Conservation (phyloP, 1,140 invertebrate genomes). For the Dufourea novaeangliae region DNA sequence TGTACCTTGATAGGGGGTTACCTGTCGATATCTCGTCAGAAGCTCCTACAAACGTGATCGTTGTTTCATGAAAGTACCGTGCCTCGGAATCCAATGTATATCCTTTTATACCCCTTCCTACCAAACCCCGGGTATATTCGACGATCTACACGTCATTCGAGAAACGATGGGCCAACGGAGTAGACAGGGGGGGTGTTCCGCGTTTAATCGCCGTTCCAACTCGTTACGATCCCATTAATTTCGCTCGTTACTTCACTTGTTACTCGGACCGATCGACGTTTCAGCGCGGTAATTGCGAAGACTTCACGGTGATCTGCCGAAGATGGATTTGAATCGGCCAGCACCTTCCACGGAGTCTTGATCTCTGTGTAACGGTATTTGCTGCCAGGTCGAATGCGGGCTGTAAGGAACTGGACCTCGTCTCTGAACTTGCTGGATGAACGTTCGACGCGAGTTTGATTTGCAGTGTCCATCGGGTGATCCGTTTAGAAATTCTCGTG, state of each 20-base stretch:
- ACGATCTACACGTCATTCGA: background rate
- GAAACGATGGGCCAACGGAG: background rate
- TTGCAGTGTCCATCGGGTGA: too few relatives aligned
- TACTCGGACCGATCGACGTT: constrained; percentile 7
- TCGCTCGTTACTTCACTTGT: constrained; percentile 32
- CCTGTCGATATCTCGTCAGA: constrained; percentile 40
- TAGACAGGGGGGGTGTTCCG: background rate
- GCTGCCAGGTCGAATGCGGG: too few relatives aligned
- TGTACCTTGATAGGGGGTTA: constrained; percentile 30
- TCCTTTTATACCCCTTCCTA: constrained; percentile 2
- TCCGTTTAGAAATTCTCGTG: too few relatives aligned
- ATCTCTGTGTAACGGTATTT: too few relatives aligned
- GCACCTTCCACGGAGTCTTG: too few relatives aligned
- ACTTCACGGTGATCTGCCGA: background rate
- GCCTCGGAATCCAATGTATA: constrained; percentile 3
- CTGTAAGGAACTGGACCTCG: too few relatives aligned
- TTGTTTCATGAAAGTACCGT: background rate
- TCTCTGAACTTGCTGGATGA: too few relatives aligned
- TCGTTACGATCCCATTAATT: constrained; percentile 39
- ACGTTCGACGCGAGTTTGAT: too few relatives aligned
- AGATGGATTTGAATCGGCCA: too few relatives aligned
- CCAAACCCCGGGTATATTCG: background rate
- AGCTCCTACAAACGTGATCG: constrained; percentile 25
- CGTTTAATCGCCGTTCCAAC: constrained; percentile 26
- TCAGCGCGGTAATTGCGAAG: constrained; percentile 17